Percentiles rank a stretch among this genome's conserved stretches.
Conservation (phyloP, 2,113 vertebrate species). For the Beaufortia kweichowensis region DNA sequence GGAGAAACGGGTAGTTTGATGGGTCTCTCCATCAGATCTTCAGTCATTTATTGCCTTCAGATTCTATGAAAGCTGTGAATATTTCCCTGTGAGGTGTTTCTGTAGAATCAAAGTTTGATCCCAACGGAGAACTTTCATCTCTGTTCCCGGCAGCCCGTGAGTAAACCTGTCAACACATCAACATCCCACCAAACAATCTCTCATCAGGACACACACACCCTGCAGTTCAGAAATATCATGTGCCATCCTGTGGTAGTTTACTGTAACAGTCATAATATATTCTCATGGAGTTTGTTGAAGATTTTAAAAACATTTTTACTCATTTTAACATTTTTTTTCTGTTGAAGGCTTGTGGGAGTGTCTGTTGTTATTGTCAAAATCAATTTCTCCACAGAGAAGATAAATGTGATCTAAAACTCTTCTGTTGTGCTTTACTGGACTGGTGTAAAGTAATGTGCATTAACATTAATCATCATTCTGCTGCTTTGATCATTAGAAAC, state of each 20-base stretch:
- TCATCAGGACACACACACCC: no score
- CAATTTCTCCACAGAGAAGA: no score
- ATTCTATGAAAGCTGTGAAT: conserved; percentile 33
- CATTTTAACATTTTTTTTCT: no score
- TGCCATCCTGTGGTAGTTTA: conserved; percentile 12
- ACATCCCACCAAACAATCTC: background rate
- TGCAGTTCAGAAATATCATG: no score
- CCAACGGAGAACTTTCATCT: conserved; percentile 45
- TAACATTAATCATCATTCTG: no score
- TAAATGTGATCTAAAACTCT: no score
- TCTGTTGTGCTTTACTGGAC: no score
- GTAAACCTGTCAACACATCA: conserved; percentile 40
- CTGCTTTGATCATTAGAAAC: no score
- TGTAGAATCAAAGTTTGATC: conserved; percentile 32
- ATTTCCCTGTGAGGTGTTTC: conserved; percentile 8
- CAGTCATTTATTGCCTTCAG: background rate
- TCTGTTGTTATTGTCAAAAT: no score
- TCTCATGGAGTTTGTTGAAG: no score
- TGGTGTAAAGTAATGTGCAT: no score
- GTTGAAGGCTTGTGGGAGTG: no score
- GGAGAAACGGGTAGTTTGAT: background rate
- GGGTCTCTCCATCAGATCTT: background rate
- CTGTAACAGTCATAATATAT: background rate
- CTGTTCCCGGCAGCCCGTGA: background rate
- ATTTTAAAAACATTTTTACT: background rate